phyloP scores from a whole-genome alignment of 2,888 invertebrate genomes.

The Oeneis ivallda region DNA sequence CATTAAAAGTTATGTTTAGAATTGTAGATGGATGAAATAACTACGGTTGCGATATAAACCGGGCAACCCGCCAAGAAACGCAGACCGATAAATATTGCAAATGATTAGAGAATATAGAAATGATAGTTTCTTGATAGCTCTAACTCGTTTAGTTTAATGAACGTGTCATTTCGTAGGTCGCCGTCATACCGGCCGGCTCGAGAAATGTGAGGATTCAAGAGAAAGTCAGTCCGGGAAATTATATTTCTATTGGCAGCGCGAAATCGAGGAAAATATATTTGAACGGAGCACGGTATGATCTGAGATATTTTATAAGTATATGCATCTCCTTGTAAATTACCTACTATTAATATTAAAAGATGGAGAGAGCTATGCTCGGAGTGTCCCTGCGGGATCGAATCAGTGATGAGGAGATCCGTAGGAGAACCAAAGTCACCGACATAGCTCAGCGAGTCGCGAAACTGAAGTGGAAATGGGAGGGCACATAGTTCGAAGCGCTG shows the following conservation, averaged over 20 bases:
- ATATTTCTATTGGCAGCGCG: conserved; percentile 88
- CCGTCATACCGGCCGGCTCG: conserved; percentile 89
- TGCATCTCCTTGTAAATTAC: neutral
- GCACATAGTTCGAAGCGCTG: too few relatives aligned
- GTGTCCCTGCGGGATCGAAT: too few relatives aligned
- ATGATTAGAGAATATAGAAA: conserved; percentile 2
- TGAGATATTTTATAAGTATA: conserved; percentile 19
- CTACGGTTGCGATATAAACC: conserved; percentile 6
- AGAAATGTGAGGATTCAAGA: conserved; percentile 90
- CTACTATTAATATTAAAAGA: neutral
- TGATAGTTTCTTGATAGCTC: conserved; percentile 14
- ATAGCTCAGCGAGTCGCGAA: too few relatives aligned
- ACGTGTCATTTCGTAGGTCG: conserved; percentile 71
- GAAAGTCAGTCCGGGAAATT: conserved; percentile 88
- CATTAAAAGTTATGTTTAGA: neutral
- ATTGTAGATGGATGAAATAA: neutral
- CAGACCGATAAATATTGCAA: conserved; percentile 11
- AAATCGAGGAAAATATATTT: conserved; percentile 87
- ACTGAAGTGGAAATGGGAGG: too few relatives aligned
- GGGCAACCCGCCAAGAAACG: conserved; percentile 23
- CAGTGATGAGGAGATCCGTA: too few relatives aligned
- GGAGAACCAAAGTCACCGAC: too few relatives aligned
- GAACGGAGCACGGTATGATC: conserved; percentile 87
- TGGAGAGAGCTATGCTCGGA: too few relatives aligned
- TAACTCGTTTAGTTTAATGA: neutral